A percentile compares a stretch with the other conserved stretches of the same genome.
These are phyloP conservation scores for Rallus limicola DNA, from an alignment of 2,113 vertebrate genomes.

Conservation along the genomic window DNA sequence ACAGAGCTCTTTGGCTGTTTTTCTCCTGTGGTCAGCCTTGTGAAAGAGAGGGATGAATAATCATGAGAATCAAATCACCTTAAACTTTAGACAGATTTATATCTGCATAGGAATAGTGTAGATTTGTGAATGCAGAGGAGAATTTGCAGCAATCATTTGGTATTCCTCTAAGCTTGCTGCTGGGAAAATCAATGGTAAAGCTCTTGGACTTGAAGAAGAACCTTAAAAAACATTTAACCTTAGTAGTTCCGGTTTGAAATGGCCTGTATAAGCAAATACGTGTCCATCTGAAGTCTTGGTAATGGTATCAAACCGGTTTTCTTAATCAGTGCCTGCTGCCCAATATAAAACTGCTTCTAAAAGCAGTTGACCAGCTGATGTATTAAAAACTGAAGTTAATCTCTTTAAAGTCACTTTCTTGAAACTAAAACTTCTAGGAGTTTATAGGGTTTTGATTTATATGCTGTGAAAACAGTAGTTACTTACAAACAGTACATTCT, in stretches of 20 bases:
- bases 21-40: background rate
- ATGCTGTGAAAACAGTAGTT: background rate
- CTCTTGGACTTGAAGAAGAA: background rate
- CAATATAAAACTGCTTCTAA: background rate
- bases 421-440: background rate
- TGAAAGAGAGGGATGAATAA: background rate
- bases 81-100: background rate
- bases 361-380: background rate
- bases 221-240: background rate
- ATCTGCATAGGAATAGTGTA: background rate
- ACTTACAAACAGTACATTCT: background rate
- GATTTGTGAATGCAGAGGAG: background rate
- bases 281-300: background rate
- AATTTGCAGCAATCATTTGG: background rate
- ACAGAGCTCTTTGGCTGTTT: background rate
- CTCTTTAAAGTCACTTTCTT: background rate
- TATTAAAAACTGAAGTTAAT: background rate
- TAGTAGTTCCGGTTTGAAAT: background rate
- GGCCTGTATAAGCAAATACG: fast-evolving
- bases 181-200: background rate
- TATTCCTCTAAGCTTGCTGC: background rate
- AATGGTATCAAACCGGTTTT: background rate
- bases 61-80: background rate
- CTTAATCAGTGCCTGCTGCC: background rate
- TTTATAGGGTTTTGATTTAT: background rate